These are phyloP conservation scores for Spisula solida DNA, from an alignment of 2,888 invertebrate species.

Conservation along the genomic window DNA sequence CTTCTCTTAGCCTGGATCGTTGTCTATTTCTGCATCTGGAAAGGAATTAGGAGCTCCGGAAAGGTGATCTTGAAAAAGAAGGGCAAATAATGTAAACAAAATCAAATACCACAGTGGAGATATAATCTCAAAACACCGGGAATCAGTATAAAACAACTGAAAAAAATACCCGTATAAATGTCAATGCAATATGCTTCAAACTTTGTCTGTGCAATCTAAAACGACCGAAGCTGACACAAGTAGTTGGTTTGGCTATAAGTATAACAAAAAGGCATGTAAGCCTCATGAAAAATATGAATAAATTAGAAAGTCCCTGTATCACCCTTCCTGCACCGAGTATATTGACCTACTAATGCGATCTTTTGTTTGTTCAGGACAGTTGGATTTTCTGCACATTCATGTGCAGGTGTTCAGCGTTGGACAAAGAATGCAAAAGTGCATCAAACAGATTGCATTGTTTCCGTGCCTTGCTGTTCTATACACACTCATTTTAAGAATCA, in stretches of 20 bases:
- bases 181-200: background rate
- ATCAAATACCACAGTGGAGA: background rate
- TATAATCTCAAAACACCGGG: background rate
- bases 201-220: conserved; percentile 19
- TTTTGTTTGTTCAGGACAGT: conserved; percentile 65
- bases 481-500: conserved; percentile 56
- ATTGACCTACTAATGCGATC: conserved; percentile 58
- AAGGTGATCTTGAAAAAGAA: conserved; percentile 80
- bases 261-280: background rate
- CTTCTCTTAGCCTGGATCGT: conserved; percentile 87
- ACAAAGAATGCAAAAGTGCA: conserved; percentile 52
- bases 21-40: conserved; percentile 88
- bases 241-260: conserved; percentile 8
- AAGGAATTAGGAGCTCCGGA: conserved; percentile 87
- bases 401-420: conserved; percentile 67
- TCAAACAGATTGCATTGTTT: conserved; percentile 51
- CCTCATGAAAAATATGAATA: background rate
- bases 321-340: conserved; percentile 48
- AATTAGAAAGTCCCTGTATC: conserved; percentile 41
- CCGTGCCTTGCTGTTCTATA: conserved; percentile 31
- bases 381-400: conserved; percentile 59
- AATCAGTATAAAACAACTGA: too few relatives aligned
- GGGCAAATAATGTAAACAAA: conserved; percentile 31
- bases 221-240: background rate
- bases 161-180: too few relatives aligned